A percentile compares a stretch with the other conserved stretches of the same genome.
These are phyloP conservation scores for Molanna angustata DNA, from an alignment of 2,888 invertebrate species.

Conservation along the genomic window DNA sequence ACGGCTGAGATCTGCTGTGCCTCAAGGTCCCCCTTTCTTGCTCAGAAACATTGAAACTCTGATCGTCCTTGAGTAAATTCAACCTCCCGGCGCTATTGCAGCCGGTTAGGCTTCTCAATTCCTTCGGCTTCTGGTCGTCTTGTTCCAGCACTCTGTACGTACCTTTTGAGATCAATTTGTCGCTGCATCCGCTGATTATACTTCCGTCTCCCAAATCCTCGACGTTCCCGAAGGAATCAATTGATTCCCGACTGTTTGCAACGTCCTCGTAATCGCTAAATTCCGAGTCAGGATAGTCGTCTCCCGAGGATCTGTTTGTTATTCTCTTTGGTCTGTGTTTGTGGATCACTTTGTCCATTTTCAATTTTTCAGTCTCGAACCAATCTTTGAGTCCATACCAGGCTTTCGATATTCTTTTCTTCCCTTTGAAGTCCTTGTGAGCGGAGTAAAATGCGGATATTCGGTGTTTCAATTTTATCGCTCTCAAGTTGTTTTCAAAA, in stretches of 20 bases:
- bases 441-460: slow-evolving; percentile 29
- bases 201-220: slow-evolving; percentile 20
- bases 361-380: slow-evolving; percentile 29
- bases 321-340: slow-evolving; percentile 8
- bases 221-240: slow-evolving; percentile 27
- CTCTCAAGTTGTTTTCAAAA: slow-evolving; percentile 26
- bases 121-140: slow-evolving; percentile 13
- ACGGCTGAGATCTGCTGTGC: slow-evolving; percentile 31
- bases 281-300: slow-evolving; percentile 31
- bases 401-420: slow-evolving; percentile 30
- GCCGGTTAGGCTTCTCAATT: slow-evolving; percentile 24
- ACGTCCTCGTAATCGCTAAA: slow-evolving; percentile 32
- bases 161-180: background rate
- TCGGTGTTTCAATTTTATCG: slow-evolving; percentile 26
- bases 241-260: slow-evolving; percentile 17
- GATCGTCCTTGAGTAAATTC: slow-evolving; percentile 16
- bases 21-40: slow-evolving; percentile 7
- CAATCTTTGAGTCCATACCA: slow-evolving; percentile 32
- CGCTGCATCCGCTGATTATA: slow-evolving; percentile 23
- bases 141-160: slow-evolving; percentile 7
- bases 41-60: slow-evolving; percentile 9
- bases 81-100: slow-evolving; percentile 27
- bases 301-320: slow-evolving; percentile 14
- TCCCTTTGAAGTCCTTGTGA: slow-evolving; percentile 30
- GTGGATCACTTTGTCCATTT: slow-evolving; percentile 26